These are phyloP conservation scores for Ruditapes philippinarum DNA, from an alignment of 1,140 invertebrate species.

Conservation along the genomic window DNA sequence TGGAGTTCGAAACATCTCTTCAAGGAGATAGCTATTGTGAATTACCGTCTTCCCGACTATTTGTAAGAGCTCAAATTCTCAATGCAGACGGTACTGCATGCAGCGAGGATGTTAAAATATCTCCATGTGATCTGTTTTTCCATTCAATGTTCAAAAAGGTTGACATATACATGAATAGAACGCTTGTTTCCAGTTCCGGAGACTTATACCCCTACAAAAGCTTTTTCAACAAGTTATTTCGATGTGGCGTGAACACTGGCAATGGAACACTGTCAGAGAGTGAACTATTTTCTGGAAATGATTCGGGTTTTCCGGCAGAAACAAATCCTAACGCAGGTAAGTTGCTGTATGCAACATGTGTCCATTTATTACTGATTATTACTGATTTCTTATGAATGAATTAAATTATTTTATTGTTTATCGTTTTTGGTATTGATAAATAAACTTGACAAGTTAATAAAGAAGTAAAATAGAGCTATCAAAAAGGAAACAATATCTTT, in stretches of 20 bases:
- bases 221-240: neutral
- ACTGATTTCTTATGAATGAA: too few species aligned
- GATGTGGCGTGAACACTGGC: neutral
- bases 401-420: too few species aligned
- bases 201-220: neutral
- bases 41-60: neutral
- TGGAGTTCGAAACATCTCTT: neutral
- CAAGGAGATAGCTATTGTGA: neutral
- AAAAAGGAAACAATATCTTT: too few species aligned
- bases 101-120: neutral
- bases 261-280: neutral
- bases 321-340: neutral
- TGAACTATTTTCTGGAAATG: neutral
- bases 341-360: too few species aligned
- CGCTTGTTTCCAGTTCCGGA: neutral
- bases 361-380: too few species aligned
- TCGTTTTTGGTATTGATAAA: too few species aligned
- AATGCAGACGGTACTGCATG: neutral
- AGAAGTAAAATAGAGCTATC: too few species aligned
- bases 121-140: neutral
- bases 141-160: conserved; percentile 1
- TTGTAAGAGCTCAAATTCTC: neutral
- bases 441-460: too few species aligned
- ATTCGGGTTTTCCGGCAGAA: neutral
- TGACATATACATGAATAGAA: conserved; percentile 4